Evolutionary conservation across 2,113 vertebrate genomes (phyloP).

Genomic region (Xenopus laevis): DNA sequence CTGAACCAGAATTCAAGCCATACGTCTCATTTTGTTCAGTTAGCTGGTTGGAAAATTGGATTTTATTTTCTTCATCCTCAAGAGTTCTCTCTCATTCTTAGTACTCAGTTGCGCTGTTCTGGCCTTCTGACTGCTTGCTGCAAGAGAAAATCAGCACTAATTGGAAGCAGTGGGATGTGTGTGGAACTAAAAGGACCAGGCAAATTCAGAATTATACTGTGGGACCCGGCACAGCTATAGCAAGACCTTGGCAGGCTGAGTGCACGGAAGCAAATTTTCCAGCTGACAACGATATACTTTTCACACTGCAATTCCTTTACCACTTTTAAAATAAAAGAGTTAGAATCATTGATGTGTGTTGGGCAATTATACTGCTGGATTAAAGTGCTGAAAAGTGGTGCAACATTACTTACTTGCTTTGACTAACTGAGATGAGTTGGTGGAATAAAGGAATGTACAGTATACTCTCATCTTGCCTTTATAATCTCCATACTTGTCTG

Average conservation of each 20-base stretch:
- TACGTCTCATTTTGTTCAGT: conserved; percentile 6
- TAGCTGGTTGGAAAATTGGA: conserved; percentile 18
- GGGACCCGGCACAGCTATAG: conserved; percentile 48
- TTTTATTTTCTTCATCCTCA: conserved; percentile 27
- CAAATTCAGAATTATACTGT: conserved; percentile 46
- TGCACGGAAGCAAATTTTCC: conserved; percentile 45
- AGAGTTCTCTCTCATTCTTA: conserved; percentile 42
- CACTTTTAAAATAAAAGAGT: conserved; percentile 33
- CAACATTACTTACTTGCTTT: not conserved
- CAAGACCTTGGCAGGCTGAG: conserved; percentile 48
- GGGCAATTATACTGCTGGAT: conserved; percentile 46
- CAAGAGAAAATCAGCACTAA: conserved; percentile 57
- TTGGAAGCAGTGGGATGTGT: conserved; percentile 55
- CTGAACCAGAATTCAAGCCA: conserved; percentile 20
- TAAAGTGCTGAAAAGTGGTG: conserved; percentile 32
- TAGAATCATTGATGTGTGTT: conserved; percentile 11
- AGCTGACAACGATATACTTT: conserved; percentile 41
- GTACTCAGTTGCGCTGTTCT: conserved; percentile 47
- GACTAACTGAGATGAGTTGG: not conserved
- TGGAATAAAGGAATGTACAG: no score
- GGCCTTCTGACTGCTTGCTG: conserved; percentile 49
- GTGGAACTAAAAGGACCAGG: conserved; percentile 49
- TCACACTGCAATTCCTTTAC: conserved; percentile 41
- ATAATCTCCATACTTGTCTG: no score
- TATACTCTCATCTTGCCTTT: no score